phyloP scores from a whole-genome alignment of 2,113 vertebrate genomes.

The Gymnarchus niloticus region DNA sequence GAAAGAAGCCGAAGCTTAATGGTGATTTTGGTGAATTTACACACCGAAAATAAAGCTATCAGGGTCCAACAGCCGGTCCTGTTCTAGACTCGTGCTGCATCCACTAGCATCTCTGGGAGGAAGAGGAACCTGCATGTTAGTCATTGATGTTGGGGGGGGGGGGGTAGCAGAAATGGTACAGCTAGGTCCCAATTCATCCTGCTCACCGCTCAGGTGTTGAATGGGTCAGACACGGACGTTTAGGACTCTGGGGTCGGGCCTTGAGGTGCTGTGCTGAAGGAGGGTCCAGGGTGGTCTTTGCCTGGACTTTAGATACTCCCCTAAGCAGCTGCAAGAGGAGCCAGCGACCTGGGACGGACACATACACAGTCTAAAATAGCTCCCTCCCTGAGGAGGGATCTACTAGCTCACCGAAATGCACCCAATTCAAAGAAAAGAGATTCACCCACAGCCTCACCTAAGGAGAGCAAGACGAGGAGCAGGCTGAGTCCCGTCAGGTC shows the following conservation, averaged over 20 bases:
- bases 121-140: not conserved
- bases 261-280: conserved; percentile 18
- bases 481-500: conserved; percentile 57
- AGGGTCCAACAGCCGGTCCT: conserved; percentile 30
- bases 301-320: conserved; percentile 25
- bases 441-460: conserved; percentile 47
- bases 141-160: not conserved
- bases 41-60: conserved; percentile 51
- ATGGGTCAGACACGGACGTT: conserved; percentile 27
- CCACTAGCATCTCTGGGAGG: conserved; percentile 38
- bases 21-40: not conserved
- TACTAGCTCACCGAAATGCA: no score
- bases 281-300: not conserved
- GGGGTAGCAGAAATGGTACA: not conserved
- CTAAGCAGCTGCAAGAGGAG: conserved; percentile 37
- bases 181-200: no score
- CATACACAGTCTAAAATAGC: not conserved
- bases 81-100: conserved; percentile 26
- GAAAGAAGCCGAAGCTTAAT: not conserved
- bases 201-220: conserved; percentile 67
- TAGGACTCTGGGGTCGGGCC: not conserved
- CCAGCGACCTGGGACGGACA: conserved; percentile 57
- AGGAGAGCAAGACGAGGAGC: conserved; percentile 54
- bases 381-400: not conserved
- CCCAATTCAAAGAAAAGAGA: not conserved